Conservation (phyloP, 2,888 invertebrate species). For the Allolobophora icterica region DNA sequence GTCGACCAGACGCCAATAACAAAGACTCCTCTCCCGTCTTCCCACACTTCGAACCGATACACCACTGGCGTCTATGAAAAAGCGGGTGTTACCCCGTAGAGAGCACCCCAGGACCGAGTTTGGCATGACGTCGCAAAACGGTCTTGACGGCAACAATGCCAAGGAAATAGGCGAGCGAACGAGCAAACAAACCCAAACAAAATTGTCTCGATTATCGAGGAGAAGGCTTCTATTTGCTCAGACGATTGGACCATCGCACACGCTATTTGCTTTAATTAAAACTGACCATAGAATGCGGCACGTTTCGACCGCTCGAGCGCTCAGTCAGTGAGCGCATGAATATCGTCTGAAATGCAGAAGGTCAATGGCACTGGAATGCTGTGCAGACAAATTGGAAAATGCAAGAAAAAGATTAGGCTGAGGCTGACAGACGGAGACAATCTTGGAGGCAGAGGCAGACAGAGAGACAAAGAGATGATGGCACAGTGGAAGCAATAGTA, state of each 20-base stretch:
- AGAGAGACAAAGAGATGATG: neutral
- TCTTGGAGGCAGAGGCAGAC: neutral
- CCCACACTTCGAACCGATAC: conserved; percentile 12
- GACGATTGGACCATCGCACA: conserved; percentile 5
- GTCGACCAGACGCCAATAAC: neutral
- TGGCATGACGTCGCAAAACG: neutral
- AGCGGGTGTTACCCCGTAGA: neutral
- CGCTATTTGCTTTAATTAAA: conserved; percentile 19
- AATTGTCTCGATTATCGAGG: neutral
- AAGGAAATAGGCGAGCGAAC: conserved; percentile 10
- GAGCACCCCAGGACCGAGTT: neutral
- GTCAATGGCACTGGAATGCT: neutral
- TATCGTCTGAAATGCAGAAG: neutral
- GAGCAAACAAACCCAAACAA: neutral
- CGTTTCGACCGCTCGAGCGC: neutral
- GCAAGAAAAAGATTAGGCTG: neutral
- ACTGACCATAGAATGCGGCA: conserved; percentile 4
- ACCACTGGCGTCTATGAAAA: neutral
- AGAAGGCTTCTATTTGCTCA: neutral
- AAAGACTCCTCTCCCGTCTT: conserved; percentile 11
- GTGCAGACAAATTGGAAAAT: neutral
- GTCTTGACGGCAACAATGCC: conserved; percentile 17
- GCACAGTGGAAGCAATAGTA: neutral
- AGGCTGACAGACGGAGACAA: no score
- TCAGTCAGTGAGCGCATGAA: neutral